Base-by-base conservation (phyloP, 2,888 invertebrate species). In the Abrostola triplasia region DNA sequence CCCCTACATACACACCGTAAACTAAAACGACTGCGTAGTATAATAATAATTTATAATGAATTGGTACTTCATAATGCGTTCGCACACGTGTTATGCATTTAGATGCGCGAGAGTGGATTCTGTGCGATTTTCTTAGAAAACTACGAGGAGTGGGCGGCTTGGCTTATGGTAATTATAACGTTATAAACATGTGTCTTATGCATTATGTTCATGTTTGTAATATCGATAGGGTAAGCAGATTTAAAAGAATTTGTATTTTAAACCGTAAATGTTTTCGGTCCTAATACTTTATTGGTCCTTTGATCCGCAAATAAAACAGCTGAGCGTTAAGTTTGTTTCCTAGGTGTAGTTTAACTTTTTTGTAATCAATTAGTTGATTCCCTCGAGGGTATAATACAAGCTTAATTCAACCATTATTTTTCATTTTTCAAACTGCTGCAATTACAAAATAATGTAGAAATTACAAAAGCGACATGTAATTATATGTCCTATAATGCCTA, bases 61-160 rank as follows among this genome's bases (percentile, higher is more conserved):
- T 56, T 37, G 56, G 44, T 54, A 36, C 73, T 57, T 40, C 64
- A 49, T 50, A 60, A 37, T 53, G 54, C 50, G 13, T 44, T 35
- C n/a, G 41, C 44, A 41, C 67, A 76, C 67, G 68, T 76, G 72
- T 57, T 13, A 8, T 47, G 42, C 50, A 50, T 62, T 37, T 13
- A 44, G 41, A 60, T 76, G 69, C 52, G 54, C 58, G 54, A 52
- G 67, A 74, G 67, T 72, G 73, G 64, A 67, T 72, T 36, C 48
- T 48, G 24, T n/a, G 47, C 35, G 50, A 24, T 59, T 64, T 75
- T 59, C 73, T 59, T 12, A 53, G 56, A 67, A 76, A 64, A 71
- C 50, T 64, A 10, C 36, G 38, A 44, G 57, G 50, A 36, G 50
- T n/a, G 47, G 37, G 49, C 36, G 35, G 24, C 50, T 41, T 5